These are phyloP conservation scores for Xyliphius kryptos DNA, from an alignment of 2,113 vertebrate genomes.

Conservation along the genomic window DNA sequence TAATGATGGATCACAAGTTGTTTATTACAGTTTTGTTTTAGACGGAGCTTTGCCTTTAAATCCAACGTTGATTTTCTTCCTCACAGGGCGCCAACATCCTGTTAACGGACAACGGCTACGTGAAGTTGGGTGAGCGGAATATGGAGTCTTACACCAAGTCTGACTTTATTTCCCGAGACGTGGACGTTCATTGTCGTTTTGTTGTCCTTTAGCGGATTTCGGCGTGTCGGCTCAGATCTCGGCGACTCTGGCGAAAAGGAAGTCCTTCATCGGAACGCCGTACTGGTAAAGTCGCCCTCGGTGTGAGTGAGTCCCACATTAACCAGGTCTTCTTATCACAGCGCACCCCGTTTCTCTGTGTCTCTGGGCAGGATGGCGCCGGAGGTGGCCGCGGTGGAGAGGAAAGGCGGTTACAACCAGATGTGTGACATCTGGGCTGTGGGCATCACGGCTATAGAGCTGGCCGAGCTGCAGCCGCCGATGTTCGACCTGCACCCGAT, in stretches of 20 bases:
- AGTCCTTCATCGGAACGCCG: slow-evolving; percentile 98
- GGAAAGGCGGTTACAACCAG: slow-evolving; percentile 97
- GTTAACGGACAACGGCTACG: slow-evolving; percentile 93
- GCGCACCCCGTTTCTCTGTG: background rate
- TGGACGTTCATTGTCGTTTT: background rate
- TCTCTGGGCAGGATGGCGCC: slow-evolving; percentile 85
- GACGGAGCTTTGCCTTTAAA: too few relatives aligned
- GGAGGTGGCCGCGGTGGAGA: slow-evolving; percentile 96
- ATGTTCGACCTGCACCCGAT: slow-evolving; percentile 98
- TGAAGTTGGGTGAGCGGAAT: slow-evolving; percentile 84
- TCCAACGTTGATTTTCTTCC: slow-evolving; percentile 11
- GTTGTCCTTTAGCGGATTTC: slow-evolving; percentile 77
- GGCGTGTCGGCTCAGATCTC: slow-evolving; percentile 98
- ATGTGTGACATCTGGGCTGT: slow-evolving; percentile 98
- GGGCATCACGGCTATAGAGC: slow-evolving; percentile 95
- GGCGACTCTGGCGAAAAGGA: slow-evolving; percentile 95
- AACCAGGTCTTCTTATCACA: background rate
- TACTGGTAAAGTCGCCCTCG: slow-evolving; percentile 78
- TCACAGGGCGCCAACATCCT: slow-evolving; percentile 97
- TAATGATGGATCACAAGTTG: too few relatives aligned
- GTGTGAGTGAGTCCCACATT: background rate
- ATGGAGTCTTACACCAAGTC: background rate
- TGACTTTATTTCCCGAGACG: background rate
- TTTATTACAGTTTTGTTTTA: too few relatives aligned
- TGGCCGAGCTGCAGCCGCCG: slow-evolving; percentile 93